Percentiles rank a stretch among this genome's conserved stretches.
phyloP scores from a whole-genome alignment of 1,140 invertebrate genomes.

The Geopemphigus sp. region DNA sequence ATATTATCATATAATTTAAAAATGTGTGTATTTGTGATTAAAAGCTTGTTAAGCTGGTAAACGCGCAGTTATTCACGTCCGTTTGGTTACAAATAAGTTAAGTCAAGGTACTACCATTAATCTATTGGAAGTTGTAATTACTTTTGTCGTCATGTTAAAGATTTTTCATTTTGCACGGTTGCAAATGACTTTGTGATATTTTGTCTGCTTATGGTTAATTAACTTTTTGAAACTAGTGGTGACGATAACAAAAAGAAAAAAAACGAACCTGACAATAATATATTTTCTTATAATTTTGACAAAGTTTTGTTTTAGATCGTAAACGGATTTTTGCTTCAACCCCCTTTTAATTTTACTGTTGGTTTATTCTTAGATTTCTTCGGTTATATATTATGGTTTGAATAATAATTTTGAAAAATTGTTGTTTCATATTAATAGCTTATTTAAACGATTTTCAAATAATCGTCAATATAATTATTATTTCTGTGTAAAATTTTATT shows the following conservation, averaged over 20 bases:
- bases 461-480: not conserved
- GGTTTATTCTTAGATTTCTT: conserved; percentile 18
- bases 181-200: not conserved
- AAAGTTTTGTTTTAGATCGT: conserved; percentile 9
- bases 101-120: conserved; percentile 25
- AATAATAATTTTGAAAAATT: not conserved
- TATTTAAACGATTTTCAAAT: not conserved
- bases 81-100: not conserved
- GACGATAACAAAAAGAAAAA: not conserved
- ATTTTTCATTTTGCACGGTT: conserved; percentile 8
- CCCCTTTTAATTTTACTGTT: not conserved
- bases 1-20: too few relatives aligned
- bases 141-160: not conserved
- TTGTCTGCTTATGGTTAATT: not conserved
- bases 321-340: not conserved
- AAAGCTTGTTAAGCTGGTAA: not conserved
- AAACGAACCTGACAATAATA: not conserved
- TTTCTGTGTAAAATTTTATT: not conserved
- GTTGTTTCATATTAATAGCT: not conserved
- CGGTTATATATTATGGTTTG: not conserved
- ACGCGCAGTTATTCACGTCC: not conserved
- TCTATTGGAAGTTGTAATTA: conserved; percentile 27
- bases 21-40: too few relatives aligned
- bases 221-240: not conserved
- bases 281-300: conserved; percentile 8